Conservation (phyloP, 2,888 invertebrate species). For the Phyto melanocephala region DNA sequence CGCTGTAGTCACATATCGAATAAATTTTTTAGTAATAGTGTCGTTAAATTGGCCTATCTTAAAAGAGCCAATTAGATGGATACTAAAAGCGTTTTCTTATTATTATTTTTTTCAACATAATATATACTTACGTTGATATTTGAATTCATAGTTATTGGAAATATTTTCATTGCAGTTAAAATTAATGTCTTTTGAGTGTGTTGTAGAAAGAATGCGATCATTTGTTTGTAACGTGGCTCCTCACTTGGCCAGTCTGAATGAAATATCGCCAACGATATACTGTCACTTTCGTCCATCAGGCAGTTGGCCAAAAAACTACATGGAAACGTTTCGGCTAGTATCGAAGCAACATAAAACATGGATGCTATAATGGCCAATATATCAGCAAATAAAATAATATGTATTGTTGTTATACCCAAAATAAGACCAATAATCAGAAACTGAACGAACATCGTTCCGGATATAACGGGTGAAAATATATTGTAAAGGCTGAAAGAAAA, state of each 20-base stretch:
- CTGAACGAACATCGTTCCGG: slow-evolving; percentile 71
- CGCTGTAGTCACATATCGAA: no score
- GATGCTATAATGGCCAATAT: slow-evolving; percentile 67
- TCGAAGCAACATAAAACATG: slow-evolving; percentile 65
- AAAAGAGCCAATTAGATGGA: no score
- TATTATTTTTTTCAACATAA: neutral
- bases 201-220: slow-evolving; percentile 68
- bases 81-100: no score
- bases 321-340: slow-evolving; percentile 70
- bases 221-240: slow-evolving; percentile 67
- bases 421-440: slow-evolving; percentile 70
- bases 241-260: slow-evolving; percentile 71
- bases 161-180: slow-evolving; percentile 71
- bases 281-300: slow-evolving; percentile 68
- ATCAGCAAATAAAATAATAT: slow-evolving; percentile 69
- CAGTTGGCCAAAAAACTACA: slow-evolving; percentile 71
- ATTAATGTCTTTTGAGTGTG: slow-evolving; percentile 69
- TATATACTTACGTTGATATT: slow-evolving; percentile 69
- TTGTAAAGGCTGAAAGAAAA: slow-evolving; percentile 66
- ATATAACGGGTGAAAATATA: slow-evolving; percentile 69
- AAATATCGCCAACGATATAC: slow-evolving; percentile 69
- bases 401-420: slow-evolving; percentile 69
- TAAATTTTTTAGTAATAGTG: no score
- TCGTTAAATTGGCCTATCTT: no score
- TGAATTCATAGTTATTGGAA: slow-evolving; percentile 70